Evolutionary conservation across 2,888 invertebrate species (phyloP), one percentile per base, ranked within the genome.

Genomic region (Caenorhabditis becei): DNA sequence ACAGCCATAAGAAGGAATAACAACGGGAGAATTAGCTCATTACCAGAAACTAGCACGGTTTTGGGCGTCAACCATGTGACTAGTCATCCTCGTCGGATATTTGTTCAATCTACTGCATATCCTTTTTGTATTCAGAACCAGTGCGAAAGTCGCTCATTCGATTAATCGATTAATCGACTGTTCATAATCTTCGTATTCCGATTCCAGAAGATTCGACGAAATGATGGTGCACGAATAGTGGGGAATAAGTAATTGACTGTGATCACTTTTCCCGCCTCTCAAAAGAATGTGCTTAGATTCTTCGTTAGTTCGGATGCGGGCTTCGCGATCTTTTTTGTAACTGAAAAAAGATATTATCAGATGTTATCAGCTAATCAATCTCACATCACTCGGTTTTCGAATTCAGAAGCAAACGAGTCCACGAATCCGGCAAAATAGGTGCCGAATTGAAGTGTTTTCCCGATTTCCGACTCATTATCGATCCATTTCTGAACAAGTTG

Each of bases 261-360:
- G 41, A 16, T 5, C 41, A 10, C 41, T 10, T 11, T 54, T 28
- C 16, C 41, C 3, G 54, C 53, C 10, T 56, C 54, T 54, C 26
- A 66, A 44, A 44, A 66, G 54, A 66, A 66, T 54, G 26, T 66
- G 66, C n/a, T 66, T 66, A 11, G 54, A 24, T 18, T 37, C 41
- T 14, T 66, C 54, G 44, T 66, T 41, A 7, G 54, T 66, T 41
- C 44, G 24, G 41, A 66, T 66, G 1, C 24, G 54, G 14, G 54
- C n/a, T 28, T 66, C 54, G 1, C 26, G 41, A 8, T n/a, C n/a
- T 7, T 20, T 26, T 11, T 24, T 18, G 1, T 5, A 41, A 8
- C 66, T 66, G 54, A 5, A 66, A 41, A n/a, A 41, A 10, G 16
- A 41, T 10, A 41, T 2, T 41, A 10, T 32, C 32, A 7, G 32